Conservation (phyloP, 2,113 vertebrate species). For the Antidorcas marsupialis region DNA sequence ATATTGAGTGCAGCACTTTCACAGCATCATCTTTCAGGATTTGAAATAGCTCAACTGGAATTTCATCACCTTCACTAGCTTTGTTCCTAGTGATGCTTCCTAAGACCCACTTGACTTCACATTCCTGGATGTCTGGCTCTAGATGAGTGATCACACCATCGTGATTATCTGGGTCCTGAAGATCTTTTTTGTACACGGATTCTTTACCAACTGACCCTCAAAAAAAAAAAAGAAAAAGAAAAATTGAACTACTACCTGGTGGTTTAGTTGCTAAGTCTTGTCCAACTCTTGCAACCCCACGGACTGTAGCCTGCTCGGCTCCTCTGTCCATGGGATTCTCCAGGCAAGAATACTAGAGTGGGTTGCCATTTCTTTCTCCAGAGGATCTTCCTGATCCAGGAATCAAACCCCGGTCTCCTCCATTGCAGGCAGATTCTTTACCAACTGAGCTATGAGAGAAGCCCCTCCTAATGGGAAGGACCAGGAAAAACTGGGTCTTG, state of each 20-base stretch:
- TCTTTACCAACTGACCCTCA: neutral
- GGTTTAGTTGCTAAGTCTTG: neutral
- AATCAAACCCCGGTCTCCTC: neutral
- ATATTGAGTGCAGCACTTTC: neutral
- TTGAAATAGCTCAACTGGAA: neutral
- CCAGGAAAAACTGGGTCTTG: neutral
- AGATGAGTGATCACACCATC: neutral
- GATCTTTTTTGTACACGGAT: neutral
- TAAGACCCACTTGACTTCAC: neutral
- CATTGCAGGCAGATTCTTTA: neutral
- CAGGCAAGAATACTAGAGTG: neutral
- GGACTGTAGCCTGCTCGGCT: neutral
- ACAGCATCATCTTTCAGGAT: neutral
- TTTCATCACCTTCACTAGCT: neutral
- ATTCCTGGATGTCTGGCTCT: neutral
- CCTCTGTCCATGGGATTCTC: neutral
- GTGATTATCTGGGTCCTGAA: neutral
- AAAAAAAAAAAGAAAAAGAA: neutral
- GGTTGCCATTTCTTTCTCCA: neutral
- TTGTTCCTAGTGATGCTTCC: neutral
- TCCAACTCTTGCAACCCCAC: neutral
- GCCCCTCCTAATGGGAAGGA: neutral
- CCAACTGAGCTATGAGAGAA: neutral
- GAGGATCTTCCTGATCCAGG: neutral
- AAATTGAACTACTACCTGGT: neutral